Evolutionary conservation across 2,797 vertebrate species (phyloP).

Genomic region (Fistularia tabacaria): DNA sequence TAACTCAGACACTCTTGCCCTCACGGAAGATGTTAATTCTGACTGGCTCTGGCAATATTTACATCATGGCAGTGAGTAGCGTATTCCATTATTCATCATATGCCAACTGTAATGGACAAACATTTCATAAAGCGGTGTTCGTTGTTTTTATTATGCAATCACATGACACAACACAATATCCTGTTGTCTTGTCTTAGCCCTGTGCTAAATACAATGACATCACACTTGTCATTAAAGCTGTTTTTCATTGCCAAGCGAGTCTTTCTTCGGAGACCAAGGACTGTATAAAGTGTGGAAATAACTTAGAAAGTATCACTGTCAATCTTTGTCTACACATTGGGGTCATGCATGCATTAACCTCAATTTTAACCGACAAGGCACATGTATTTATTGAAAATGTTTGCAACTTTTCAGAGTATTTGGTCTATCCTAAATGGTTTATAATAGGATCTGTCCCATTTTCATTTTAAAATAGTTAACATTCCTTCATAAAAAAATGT

Average conservation of each 20-base stretch:
- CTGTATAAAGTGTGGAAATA: conserved; percentile 14
- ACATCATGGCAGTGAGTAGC: conserved; percentile 12
- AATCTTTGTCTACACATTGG: conserved; percentile 45
- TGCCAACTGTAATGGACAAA: conserved; percentile 19
- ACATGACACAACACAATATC: conserved; percentile 37
- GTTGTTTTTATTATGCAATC: conserved; percentile 43
- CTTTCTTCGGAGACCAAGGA: not conserved
- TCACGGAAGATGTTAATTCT: too few relatives aligned
- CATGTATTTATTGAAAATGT: conserved; percentile 11
- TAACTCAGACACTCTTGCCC: too few relatives aligned
- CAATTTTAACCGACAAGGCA: conserved; percentile 37
- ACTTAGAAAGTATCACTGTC: conserved; percentile 24
- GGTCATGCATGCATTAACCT: conserved; percentile 55
- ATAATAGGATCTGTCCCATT: conserved; percentile 68
- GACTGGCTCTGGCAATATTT: not conserved
- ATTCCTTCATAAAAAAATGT: conserved; percentile 36
- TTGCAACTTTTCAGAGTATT: conserved; percentile 25
- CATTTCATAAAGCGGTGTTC: not conserved
- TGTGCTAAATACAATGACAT: conserved; percentile 29
- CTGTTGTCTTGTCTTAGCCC: conserved; percentile 14
- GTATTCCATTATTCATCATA: conserved; percentile 56
- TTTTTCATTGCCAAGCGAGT: conserved; percentile 14
- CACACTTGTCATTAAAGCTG: conserved; percentile 18
- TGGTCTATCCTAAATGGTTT: conserved; percentile 41
- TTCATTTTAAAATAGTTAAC: conserved; percentile 49